Conservation (phyloP, 2,888 invertebrate species). For the Formica aserva region DNA sequence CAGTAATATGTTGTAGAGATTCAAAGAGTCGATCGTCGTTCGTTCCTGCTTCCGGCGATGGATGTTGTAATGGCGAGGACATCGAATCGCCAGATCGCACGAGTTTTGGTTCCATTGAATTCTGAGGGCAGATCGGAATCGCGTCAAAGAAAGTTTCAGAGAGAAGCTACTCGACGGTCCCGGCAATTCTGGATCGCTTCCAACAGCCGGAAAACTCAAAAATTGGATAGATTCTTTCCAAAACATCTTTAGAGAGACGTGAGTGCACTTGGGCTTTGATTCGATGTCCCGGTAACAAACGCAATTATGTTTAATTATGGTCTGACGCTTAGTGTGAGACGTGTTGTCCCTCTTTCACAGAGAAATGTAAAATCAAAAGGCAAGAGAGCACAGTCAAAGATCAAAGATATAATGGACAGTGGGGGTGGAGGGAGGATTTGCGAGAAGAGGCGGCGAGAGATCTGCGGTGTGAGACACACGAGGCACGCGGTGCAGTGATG, state of each 20-base stretch:
- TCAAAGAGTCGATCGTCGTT: slow-evolving; percentile 10
- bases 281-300: slow-evolving; percentile 14
- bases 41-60: slow-evolving; percentile 23
- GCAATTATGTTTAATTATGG: slow-evolving; percentile 60
- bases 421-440: slow-evolving; percentile 65
- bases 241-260: not conserved
- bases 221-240: not conserved
- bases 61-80: slow-evolving; percentile 16
- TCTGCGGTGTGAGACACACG: slow-evolving; percentile 77
- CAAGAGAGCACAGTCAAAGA: slow-evolving; percentile 72
- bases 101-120: slow-evolving; percentile 9
- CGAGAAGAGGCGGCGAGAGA: slow-evolving; percentile 76
- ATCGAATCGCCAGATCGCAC: not conserved
- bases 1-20: not conserved
- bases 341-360: slow-evolving; percentile 64
- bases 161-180: not conserved
- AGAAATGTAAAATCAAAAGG: slow-evolving; percentile 69
- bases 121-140: not conserved
- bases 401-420: slow-evolving; percentile 61
- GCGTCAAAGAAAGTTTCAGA: slow-evolving; percentile 20
- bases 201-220: not conserved
- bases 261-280: not conserved
- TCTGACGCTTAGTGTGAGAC: slow-evolving; percentile 59
- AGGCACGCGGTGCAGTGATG: slow-evolving; percentile 81
- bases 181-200: not conserved